Evolutionary conservation across 2,797 vertebrate genomes (phyloP), one percentile per base, ranked within the genome.

Genomic region (Rhyacichthys aspro): DNA sequence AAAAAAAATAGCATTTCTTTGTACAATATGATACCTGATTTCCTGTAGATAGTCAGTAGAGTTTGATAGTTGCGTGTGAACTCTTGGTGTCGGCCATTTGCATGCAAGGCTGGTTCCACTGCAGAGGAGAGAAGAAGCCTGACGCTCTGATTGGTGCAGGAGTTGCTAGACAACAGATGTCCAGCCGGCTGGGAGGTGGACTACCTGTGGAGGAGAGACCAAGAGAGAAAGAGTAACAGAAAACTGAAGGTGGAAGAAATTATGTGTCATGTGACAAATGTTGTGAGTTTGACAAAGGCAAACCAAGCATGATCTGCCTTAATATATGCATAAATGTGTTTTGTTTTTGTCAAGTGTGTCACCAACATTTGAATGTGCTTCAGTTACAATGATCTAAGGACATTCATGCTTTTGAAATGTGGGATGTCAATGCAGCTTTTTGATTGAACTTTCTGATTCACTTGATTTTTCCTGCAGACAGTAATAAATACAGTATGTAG

Each of bases 131-230:
- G 78, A 74, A 80, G 79, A 88, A 76, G 82, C 83, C 83, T 78
- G 73, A 70, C 55, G 16, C 86, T 90, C 79, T 88, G 88, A 92
- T 92, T 92, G 90, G 90, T 89, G 86, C 78, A 88, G 79, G 88
- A 89, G 91, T 92, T 92, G 90, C 91, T 92, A 92, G 91, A 91
- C 91, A 92, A 92, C 91, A 92, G 90, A 92, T 91, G 90, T 92
- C 91, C 89, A 89, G 89, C 62, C 67, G 58, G 73, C 87, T 86
- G 83, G 75, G 84, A 89, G 88, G 85, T 87, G 80, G 82, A 82
- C 84, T 90, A 92, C 90, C 91, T 92, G 91, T 91, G 86, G 87
- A 89, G 85, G 75, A 80, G 53, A 60, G 63, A 76, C 54, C 72
- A 60, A 65, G 42, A 47, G 12, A 49, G 54, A 49, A 37, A 46